Percentiles rank a stretch among this genome's conserved stretches.
phyloP scores from a whole-genome alignment of 2,888 invertebrate species.

The Hesperia comma region DNA sequence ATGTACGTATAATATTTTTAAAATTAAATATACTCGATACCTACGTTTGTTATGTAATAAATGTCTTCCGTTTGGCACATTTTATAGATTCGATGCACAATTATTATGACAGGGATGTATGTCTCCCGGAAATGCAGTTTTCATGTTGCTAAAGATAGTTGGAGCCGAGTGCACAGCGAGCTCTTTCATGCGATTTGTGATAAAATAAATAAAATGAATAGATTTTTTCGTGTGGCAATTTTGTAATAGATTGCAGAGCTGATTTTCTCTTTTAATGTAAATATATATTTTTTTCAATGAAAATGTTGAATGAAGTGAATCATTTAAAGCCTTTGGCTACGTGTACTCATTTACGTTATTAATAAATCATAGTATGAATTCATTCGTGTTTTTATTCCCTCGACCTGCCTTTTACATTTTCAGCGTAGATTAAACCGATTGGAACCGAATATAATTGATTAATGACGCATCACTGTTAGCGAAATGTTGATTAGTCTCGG shows the following conservation, averaged over 20 bases:
- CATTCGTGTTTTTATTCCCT: constrained; percentile 54
- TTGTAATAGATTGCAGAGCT: constrained; percentile 73
- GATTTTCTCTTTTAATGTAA: constrained; percentile 80
- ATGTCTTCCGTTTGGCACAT: constrained; percentile 84
- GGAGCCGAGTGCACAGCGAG: constrained; percentile 79
- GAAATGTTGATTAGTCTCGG: constrained; percentile 40
- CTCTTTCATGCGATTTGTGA: constrained; percentile 78
- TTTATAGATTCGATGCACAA: constrained; percentile 77
- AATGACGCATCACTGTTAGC: constrained; percentile 15
- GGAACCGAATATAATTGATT: constrained; percentile 25
- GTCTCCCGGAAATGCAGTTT: constrained; percentile 50
- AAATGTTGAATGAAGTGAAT: constrained; percentile 81
- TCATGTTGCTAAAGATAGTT: constrained; percentile 48
- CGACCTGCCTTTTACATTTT: not conserved
- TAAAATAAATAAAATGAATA: constrained; percentile 64
- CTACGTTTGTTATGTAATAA: constrained; percentile 95
- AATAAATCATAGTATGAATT: constrained; percentile 83
- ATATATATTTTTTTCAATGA: constrained; percentile 78
- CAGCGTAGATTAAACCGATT: not conserved
- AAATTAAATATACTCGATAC: constrained; percentile 72
- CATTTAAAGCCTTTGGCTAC: constrained; percentile 83
- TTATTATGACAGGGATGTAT: constrained; percentile 57
- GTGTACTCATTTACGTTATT: constrained; percentile 85
- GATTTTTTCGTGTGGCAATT: constrained; percentile 69
- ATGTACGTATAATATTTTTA: constrained; percentile 77